phyloP scores from a whole-genome alignment of 1,140 invertebrate genomes.

The Battus philenor region DNA sequence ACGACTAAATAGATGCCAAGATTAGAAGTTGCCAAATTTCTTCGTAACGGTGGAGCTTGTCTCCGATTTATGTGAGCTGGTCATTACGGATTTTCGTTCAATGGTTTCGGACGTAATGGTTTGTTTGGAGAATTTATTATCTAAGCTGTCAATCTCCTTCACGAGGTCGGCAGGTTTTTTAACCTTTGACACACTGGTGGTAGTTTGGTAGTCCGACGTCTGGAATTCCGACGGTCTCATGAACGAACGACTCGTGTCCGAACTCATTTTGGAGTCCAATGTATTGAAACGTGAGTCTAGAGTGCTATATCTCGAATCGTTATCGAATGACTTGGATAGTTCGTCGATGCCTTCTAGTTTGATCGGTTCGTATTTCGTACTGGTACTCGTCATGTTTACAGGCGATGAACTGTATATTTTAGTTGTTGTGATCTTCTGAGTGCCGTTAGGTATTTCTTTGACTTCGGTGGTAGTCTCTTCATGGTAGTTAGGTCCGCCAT shows the following conservation, averaged over 20 bases:
- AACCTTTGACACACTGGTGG: constrained; percentile 43
- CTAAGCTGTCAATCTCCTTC: constrained; percentile 65
- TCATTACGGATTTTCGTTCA: constrained; percentile 72
- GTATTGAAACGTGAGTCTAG: constrained; percentile 66
- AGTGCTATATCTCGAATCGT: constrained; percentile 64
- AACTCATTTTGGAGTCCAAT: constrained; percentile 64
- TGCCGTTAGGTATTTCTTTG: constrained; percentile 72
- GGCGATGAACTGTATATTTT: constrained; percentile 74
- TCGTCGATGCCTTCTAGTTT: constrained; percentile 70
- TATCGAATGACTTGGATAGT: constrained; percentile 64
- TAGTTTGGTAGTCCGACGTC: constrained; percentile 49
- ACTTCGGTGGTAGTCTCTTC: constrained; percentile 73
- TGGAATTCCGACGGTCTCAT: constrained; percentile 71
- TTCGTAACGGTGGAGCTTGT: constrained; percentile 71
- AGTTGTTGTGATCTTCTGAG: constrained; percentile 70
- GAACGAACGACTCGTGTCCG: constrained; percentile 71
- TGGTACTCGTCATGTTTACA: constrained; percentile 69
- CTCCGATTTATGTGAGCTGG: constrained; percentile 72
- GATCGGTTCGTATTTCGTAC: constrained; percentile 68
- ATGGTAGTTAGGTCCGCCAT: constrained; percentile 64
- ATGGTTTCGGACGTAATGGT: constrained; percentile 71
- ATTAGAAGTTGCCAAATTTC: constrained; percentile 73
- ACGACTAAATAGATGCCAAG: constrained; percentile 26
- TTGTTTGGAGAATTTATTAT: constrained; percentile 68
- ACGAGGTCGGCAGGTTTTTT: constrained; percentile 59